phyloP scores from a whole-genome alignment of 2,888 invertebrate genomes.

The Parnassius orleans region DNA sequence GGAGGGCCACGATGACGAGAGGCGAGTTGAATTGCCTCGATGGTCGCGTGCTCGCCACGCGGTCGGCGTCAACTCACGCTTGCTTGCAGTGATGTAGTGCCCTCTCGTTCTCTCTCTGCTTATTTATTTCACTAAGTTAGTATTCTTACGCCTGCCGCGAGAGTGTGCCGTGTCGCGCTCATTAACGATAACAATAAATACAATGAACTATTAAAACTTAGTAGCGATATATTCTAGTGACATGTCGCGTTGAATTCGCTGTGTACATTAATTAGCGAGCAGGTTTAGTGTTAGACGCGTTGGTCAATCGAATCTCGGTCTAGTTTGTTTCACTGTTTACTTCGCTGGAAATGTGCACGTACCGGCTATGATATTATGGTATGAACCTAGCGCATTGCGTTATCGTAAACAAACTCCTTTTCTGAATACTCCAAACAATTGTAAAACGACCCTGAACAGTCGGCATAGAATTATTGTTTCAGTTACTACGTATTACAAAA shows the following conservation, averaged over 20 bases:
- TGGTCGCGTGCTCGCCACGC: conserved; percentile 34
- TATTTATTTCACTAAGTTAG: conserved; percentile 63
- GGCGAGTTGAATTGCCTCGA: conserved; percentile 16
- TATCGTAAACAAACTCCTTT: conserved; percentile 54
- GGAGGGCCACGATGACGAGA: conserved; percentile 8
- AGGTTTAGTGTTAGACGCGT: conserved; percentile 7
- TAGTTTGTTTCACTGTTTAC: conserved; percentile 51
- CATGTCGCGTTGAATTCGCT: conserved; percentile 42
- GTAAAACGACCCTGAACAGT: background rate
- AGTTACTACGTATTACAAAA: conserved; percentile 2
- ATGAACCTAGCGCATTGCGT: conserved; percentile 54
- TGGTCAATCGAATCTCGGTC: conserved; percentile 34
- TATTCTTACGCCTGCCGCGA: conserved; percentile 57
- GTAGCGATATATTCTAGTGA: conserved; percentile 44
- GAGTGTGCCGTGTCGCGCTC: conserved; percentile 55
- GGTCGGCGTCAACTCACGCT: conserved; percentile 32
- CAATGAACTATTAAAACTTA: conserved; percentile 51
- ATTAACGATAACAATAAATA: conserved; percentile 44
- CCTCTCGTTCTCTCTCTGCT: conserved; percentile 60
- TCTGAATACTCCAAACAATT: conserved; percentile 2
- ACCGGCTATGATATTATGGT: conserved; percentile 38
- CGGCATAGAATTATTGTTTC: background rate
- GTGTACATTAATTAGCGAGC: conserved; percentile 26
- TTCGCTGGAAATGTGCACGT: conserved; percentile 42
- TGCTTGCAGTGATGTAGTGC: conserved; percentile 37